Base-by-base conservation (phyloP, 1,140 invertebrate genomes). In the Schlechtendalia chinensis region DNA sequence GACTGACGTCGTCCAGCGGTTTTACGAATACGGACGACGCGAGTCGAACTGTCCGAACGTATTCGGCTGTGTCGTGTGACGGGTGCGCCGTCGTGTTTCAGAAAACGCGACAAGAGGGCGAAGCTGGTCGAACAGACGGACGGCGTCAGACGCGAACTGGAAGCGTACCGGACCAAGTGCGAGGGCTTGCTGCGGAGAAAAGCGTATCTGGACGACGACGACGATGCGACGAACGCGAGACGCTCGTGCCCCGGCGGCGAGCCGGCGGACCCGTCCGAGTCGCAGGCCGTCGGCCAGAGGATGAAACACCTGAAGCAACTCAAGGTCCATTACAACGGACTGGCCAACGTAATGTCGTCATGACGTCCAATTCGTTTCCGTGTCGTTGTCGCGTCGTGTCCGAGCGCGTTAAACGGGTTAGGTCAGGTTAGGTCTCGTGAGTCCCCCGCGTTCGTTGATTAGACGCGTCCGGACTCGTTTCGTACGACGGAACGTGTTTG, bases 271-370 rank as follows among this genome's bases (percentile, higher is more conserved):
- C 29, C 45, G 22, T 24, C n/a, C 0, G 54, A 75, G 24, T n/a
- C 22, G 39, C 54, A 22, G 22, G 50, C n/a, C 16, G 27, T 56
- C 1, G 24, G 54, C 6, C 72, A 58, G 5, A 54, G 72, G 22
- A 54, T 16, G 50, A 58, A 58, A 45, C 72, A 75, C 39, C 58
- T 75, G 12, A 58, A 75, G 22, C 53, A 59, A 39, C 72, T 75
- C 24, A 75, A 75, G 39, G 22, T 22, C 12, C 53, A 75, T 22
- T 75, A 32, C 54, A 75, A 75, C 29, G 39, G 32, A 75, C 19
- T 75, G 32, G 22, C 54, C 22, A 75, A 75, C 58, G 72, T 75
- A 75, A 75, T 58, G 27, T 54, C 47, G 39, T 29, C 54, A 24
- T 69, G 8, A 39, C 32, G 32, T 39, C n/a, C n/a, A n/a, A n/a